Percentiles rank a stretch among this genome's conserved stretches.
Evolutionary conservation across 1,140 invertebrate species (phyloP).

Genomic region (Drosophila tani): DNA sequence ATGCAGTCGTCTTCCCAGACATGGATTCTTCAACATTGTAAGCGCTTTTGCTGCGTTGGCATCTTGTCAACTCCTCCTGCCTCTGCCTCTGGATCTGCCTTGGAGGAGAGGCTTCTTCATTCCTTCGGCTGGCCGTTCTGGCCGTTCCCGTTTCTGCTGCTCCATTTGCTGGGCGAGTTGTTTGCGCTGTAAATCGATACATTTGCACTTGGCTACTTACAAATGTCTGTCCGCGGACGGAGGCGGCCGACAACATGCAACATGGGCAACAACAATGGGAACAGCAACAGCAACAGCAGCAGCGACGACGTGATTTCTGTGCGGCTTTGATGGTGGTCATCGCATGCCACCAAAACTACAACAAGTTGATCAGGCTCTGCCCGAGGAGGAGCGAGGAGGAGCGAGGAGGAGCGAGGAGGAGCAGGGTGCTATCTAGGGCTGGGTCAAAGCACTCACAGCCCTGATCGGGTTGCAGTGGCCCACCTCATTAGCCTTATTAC

Average conservation of each 20-base stretch:
- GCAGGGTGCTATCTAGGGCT: conserved; percentile 35
- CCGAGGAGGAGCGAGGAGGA: neutral
- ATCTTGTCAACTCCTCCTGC: conserved; percentile 61
- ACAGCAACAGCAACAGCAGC: conserved; percentile 10
- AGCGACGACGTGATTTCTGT: conserved; percentile 68
- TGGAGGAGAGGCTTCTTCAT: conserved; percentile 13
- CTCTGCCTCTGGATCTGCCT: neutral
- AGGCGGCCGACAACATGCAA: conserved; percentile 23
- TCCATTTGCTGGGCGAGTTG: conserved; percentile 75
- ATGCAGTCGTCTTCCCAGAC: conserved; percentile 69
- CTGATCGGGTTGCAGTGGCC: conserved; percentile 45
- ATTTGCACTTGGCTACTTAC: conserved; percentile 74
- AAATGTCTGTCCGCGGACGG: conserved; percentile 29
- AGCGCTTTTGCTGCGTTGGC: conserved; percentile 79
- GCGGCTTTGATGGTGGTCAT: conserved; percentile 76
- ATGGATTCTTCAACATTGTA: conserved; percentile 81
- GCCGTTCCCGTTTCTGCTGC: conserved; percentile 58
- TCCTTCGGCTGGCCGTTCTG: conserved; percentile 6
- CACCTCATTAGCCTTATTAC: conserved; percentile 71
- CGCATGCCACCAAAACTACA: conserved; percentile 61
- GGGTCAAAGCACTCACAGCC: conserved; percentile 18
- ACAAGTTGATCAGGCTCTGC: conserved; percentile 31
- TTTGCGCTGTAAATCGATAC: conserved; percentile 81
- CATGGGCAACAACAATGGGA: conserved; percentile 45
- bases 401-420: neutral